Evolutionary conservation across 2,888 invertebrate species (phyloP).

Genomic region (Dusona sp.): DNA sequence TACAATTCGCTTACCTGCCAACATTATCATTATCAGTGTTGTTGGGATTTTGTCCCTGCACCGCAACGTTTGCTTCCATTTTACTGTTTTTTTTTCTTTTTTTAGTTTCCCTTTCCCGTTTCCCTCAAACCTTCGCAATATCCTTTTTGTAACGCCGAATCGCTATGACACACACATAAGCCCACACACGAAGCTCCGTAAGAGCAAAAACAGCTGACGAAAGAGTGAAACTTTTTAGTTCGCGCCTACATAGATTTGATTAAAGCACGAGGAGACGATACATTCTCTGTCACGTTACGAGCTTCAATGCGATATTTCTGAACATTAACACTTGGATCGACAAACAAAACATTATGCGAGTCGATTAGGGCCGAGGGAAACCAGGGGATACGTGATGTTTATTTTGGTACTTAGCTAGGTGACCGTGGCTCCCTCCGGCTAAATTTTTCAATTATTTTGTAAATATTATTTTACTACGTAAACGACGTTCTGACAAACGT

Average conservation of each 20-base stretch:
- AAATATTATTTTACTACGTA: not conserved
- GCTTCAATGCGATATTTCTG: not conserved
- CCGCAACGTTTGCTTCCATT: conserved; percentile 64
- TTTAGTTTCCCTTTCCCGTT: not conserved
- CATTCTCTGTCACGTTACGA: conserved; percentile 41
- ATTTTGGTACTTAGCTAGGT: not conserved
- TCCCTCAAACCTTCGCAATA: not conserved
- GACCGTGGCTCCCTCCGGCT: not conserved
- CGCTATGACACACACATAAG: conserved; percentile 1
- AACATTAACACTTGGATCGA: conserved; percentile 12
- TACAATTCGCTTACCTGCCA: conserved; percentile 64
- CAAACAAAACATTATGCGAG: conserved; percentile 40
- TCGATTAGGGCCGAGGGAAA: conserved; percentile 22
- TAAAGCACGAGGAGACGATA: not conserved
- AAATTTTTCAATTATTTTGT: not conserved
- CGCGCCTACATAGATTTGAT: not conserved
- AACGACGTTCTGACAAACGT: no score
- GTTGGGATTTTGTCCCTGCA: conserved; percentile 64
- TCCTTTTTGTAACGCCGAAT: not conserved
- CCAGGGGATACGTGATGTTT: conserved; percentile 1
- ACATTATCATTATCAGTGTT: conserved; percentile 65
- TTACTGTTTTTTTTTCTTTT: not conserved
- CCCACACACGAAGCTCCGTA: not conserved
- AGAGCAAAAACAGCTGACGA: conserved; percentile 2
- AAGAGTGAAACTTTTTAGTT: conserved; percentile 26